Evolutionary conservation across 1,140 invertebrate species (phyloP), one percentile per base, ranked within the genome.

Genomic region (Micrasema longulum): DNA sequence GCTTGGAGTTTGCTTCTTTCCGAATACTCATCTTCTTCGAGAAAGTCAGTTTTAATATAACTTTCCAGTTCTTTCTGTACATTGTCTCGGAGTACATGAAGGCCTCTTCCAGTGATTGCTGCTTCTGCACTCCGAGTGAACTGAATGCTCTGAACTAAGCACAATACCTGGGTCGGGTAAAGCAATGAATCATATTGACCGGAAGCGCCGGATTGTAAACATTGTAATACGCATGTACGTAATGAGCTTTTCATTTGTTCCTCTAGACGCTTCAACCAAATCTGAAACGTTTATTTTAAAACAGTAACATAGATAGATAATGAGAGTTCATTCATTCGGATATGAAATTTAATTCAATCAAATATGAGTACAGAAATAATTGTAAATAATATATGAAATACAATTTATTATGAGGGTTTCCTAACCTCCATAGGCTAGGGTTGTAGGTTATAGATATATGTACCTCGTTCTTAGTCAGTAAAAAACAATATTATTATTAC

Each of bases 161-260:
- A 91, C 22, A 98, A 81, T 76, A 98, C 90, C 88, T 97, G 95
- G 45, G 93, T 92, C 7, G 95, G 95, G 82, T 94, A 95, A 73
- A 89, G 90, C 48, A 89, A 83, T 0, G 94, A 91, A 85, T 95
- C 90, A 26, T 91, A 86, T 43, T 89, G 87, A 71, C 85, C 81
- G 2, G 85, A 76, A 41, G 80, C 82, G 43, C 81, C 81, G 38
- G 78, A 79, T 20, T 81, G 79, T 50, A 95, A 83, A 82, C 95
- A 97, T 76, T 92, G 88, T 14, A 87, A 80, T 9, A 96, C 86
- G 57, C 88, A 79, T 20, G 82, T 83, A 65, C 89, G 88, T 36
- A 98, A 81, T 2, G 97, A 96, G 10, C 84, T 84, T 77, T 93
- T 91, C 88, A 98, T 96, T 83, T 95, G 92, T 10, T 86, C 87